Conservation (phyloP, 2,113 vertebrate genomes). For the Lepisosteus osseus region DNA sequence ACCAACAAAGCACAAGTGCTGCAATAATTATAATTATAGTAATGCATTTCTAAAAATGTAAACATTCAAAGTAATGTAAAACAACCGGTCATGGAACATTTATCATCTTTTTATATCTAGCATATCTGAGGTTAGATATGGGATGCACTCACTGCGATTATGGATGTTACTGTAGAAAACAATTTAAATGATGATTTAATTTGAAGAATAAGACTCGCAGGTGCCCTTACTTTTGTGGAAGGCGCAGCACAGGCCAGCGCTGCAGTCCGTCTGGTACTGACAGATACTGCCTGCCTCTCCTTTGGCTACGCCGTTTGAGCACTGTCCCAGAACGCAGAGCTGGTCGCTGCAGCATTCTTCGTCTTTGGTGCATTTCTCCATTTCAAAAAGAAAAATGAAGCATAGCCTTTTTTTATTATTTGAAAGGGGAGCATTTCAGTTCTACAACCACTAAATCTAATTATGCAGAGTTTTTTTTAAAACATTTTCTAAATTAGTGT, state of each 20-base stretch:
- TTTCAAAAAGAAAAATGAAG: no score
- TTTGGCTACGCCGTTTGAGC: constrained; percentile 59
- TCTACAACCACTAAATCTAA: no score
- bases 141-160: no score
- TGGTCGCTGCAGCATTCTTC: constrained; percentile 81
- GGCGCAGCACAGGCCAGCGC: constrained; percentile 79
- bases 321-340: constrained; percentile 86
- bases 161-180: no score
- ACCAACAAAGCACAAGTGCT: background rate
- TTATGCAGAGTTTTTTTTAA: no score
- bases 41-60: background rate
- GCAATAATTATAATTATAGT: no score
- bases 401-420: no score
- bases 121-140: background rate
- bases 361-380: constrained; percentile 76
- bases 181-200: no score
- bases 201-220: background rate
- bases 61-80: background rate
- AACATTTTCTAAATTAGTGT: no score
- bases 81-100: background rate
- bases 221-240: constrained; percentile 74
- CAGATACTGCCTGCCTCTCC: constrained; percentile 87
- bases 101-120: background rate
- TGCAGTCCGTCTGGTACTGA: constrained; percentile 79
- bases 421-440: no score